Percentiles rank a stretch among this genome's conserved stretches.
phyloP scores from a whole-genome alignment of 2,113 vertebrate genomes.

The Lycocorax pyrrhopterus region DNA sequence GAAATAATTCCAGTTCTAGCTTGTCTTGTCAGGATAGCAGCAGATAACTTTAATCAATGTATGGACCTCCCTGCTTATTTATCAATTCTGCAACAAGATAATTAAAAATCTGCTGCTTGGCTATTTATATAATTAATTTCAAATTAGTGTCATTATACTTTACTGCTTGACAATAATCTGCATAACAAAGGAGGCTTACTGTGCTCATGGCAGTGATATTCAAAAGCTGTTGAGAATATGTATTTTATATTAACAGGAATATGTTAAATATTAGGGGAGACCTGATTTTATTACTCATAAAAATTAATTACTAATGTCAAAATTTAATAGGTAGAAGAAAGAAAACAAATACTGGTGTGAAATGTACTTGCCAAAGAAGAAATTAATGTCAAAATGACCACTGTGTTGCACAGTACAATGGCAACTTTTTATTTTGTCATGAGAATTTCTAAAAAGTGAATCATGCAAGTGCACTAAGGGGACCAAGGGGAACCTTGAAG shows the following conservation, averaged over 20 bases:
- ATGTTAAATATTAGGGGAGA: not conserved
- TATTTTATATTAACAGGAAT: not conserved
- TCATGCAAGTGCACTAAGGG: not conserved
- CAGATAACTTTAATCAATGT: not conserved
- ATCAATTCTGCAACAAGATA: not conserved
- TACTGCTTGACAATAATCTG: not conserved
- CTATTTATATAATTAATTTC: conserved; percentile 1
- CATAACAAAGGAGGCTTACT: not conserved
- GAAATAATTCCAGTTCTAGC: not conserved
- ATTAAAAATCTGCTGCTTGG: not conserved
- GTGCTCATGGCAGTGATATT: not conserved
- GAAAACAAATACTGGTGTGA: not conserved
- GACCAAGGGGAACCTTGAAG: not conserved
- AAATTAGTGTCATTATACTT: not conserved
- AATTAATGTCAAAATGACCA: not conserved
- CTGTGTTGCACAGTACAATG: not conserved
- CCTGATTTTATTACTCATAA: not conserved
- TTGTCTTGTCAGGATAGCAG: not conserved
- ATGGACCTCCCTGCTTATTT: not conserved
- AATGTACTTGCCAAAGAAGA: not conserved
- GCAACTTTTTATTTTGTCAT: not conserved
- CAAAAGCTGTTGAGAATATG: not conserved
- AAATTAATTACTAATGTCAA: not conserved
- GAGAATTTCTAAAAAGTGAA: not conserved
- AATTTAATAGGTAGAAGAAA: not conserved